Base-by-base conservation (phyloP, 2,113 vertebrate species). In the Burhinus oedicnemus region DNA sequence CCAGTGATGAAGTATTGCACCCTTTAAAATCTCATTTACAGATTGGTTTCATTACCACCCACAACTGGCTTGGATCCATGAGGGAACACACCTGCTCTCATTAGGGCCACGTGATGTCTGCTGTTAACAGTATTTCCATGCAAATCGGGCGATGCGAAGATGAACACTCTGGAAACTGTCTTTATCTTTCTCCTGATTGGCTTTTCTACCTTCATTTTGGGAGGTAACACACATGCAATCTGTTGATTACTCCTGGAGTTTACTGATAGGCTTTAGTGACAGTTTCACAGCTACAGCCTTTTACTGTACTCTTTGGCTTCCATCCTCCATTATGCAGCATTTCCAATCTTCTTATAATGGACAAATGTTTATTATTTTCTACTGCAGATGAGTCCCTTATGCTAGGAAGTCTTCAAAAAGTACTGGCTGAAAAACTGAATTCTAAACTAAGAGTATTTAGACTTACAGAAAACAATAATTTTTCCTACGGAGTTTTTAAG, bases 11-110 rank as follows among this genome's bases (percentile, higher is more conserved):
- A 98, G 98, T 98, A 97, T 96, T 96, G 82, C 98, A 98, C 97
- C 98, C 98, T 99, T 99, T 99, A 98, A 98, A 98, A 98, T 98
- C 98, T 98, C 98, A 98, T 98, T 98, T 99, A 97, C 97, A 97
- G 98, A 98, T 97, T 98, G 97, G 97, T 98, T 98, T 99, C 98
- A 98, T 99, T 98, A 98, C 97, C 97, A 98, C 97, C 98, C 98
- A 95, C 94, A 96, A 96, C 93, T 96, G 95, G 93, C 95, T 89
- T 58, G 72, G 90, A 89, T 96, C 97, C 77, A 75, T 78, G 23
- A 54, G 93, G 93, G 94, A 97, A 97, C 95, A 93, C 93, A 98
- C 96, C 96, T 84, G 71, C 93, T 97, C 97, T 98, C 98, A 95
- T 97, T 90, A 98, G 76, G 78, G 80, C 95, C 97, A 83, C 42